Conservation (phyloP, 2,888 invertebrate genomes). For the Marronus borbonicus region DNA sequence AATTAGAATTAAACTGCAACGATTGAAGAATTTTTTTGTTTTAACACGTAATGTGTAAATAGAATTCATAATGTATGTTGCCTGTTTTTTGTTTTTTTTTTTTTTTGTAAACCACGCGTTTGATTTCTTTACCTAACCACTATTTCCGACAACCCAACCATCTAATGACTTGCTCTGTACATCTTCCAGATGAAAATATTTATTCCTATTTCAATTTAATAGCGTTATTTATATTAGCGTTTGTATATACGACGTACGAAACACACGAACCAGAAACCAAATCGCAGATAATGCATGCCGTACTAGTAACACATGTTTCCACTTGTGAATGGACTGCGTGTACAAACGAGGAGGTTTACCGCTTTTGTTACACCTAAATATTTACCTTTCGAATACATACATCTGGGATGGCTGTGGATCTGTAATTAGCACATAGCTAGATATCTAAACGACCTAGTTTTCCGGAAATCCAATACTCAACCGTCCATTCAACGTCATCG, state of each 20-base stretch:
- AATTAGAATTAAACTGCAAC: too few relatives aligned
- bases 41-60: too few relatives aligned
- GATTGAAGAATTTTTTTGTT: too few relatives aligned
- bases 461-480: too few relatives aligned
- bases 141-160: neutral
- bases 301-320: constrained; percentile 3
- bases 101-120: too few relatives aligned
- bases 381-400: neutral
- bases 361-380: constrained; percentile 9
- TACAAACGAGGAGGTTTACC: neutral
- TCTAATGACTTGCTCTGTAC: neutral
- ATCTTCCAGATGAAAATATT: neutral
- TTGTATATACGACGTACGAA: neutral
- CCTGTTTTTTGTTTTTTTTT: too few relatives aligned
- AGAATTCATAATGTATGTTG: too few relatives aligned
- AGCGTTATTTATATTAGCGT: neutral
- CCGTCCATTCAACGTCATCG: too few relatives aligned
- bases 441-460: too few relatives aligned
- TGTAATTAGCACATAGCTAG: too few relatives aligned
- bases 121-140: too few relatives aligned
- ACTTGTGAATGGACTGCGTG: constrained; percentile 6
- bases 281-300: neutral
- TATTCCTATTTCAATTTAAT: neutral
- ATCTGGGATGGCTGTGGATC: too few relatives aligned
- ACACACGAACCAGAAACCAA: neutral